Conservation (phyloP, 2,113 vertebrate species). For the Carettochelys insculpta region DNA sequence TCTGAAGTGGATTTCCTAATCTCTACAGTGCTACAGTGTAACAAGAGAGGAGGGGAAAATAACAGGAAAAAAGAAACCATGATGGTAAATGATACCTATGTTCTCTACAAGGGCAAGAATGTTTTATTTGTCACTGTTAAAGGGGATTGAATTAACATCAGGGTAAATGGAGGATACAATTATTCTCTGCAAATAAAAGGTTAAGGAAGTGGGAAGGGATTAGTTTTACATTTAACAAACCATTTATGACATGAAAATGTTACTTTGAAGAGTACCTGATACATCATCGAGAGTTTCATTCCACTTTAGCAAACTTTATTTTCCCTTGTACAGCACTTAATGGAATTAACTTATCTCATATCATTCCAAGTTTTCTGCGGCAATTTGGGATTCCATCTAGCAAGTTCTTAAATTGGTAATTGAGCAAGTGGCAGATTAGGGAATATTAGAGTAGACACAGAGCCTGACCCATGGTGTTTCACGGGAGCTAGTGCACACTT, state of each 20-base stretch:
- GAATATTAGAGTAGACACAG: background rate
- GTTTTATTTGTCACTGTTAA: background rate
- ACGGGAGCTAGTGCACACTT: background rate
- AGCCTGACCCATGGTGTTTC: background rate
- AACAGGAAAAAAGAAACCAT: background rate
- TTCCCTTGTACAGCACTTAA: background rate
- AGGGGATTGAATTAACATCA: background rate
- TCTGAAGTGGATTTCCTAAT: background rate
- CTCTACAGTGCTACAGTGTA: background rate
- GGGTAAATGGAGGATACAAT: background rate
- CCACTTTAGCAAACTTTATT: background rate
- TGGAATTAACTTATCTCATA: background rate
- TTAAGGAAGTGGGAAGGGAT: background rate
- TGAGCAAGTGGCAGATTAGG: background rate
- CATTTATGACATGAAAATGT: background rate
- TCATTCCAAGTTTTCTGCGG: background rate
- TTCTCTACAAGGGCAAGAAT: background rate
- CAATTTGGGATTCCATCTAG: background rate
- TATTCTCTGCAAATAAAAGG: background rate
- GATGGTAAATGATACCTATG: background rate
- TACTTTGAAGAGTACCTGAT: background rate
- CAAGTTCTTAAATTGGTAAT: background rate
- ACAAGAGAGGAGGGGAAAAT: background rate
- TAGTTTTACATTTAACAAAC: background rate
- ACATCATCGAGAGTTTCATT: background rate